A percentile compares a stretch with the other conserved stretches of the same genome.
phyloP scores from a whole-genome alignment of 2,113 vertebrate genomes.

The Perca flavescens region DNA sequence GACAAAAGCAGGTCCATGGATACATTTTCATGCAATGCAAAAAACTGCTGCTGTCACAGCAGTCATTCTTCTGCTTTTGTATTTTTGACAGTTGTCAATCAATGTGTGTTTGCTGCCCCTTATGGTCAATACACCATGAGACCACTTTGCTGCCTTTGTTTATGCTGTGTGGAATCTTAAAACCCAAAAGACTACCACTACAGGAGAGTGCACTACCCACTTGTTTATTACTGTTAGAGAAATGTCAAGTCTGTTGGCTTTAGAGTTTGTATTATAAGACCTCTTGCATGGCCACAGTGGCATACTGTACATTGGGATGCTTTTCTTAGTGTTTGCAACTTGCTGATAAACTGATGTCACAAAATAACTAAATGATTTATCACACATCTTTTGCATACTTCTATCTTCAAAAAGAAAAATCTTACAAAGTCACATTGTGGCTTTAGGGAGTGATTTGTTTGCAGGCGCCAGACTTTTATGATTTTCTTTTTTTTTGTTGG shows the following conservation, averaged over 20 bases:
- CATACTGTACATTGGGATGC: background rate
- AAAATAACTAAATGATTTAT: constrained; percentile 32
- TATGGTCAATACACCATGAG: background rate
- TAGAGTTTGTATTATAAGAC: background rate
- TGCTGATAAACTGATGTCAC: background rate
- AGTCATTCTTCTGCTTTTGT: background rate
- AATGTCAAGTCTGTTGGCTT: background rate
- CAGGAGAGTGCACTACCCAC: background rate
- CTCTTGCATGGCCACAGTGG: background rate
- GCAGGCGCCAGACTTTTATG: constrained; percentile 4
- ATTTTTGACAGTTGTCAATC: background rate
- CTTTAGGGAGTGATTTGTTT: constrained; percentile 32
- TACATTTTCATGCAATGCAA: background rate
- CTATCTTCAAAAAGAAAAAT: constrained; percentile 1
- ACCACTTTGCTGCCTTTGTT: constrained; percentile 13
- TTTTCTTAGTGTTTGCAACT: background rate
- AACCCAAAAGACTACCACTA: background rate
- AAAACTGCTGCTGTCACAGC: background rate
- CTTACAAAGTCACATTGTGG: constrained; percentile 18
- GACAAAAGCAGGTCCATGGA: background rate
- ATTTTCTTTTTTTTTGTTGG: background rate
- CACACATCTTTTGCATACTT: background rate
- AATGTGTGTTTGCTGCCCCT: background rate
- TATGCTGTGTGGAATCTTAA: background rate
- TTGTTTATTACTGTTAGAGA: background rate